These are phyloP conservation scores for Lagocephalus sceleratus DNA, from an alignment of 2,797 vertebrate species.

Conservation along the genomic window DNA sequence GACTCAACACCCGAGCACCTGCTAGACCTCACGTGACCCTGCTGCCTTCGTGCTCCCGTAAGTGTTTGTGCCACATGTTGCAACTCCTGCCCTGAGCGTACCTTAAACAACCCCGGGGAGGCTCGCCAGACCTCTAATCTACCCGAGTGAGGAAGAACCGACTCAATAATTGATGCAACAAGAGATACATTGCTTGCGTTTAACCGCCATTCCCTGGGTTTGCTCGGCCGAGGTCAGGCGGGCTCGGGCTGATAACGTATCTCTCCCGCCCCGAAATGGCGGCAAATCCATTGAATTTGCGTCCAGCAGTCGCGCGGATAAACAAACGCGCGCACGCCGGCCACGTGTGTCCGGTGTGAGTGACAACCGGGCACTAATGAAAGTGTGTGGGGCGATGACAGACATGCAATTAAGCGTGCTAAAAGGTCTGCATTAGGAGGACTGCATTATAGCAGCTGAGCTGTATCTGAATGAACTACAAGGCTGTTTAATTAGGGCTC, in stretches of 20 bases:
- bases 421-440: constrained; percentile 60
- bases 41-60: constrained; percentile 44
- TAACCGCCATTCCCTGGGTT: constrained; percentile 76
- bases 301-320: constrained; percentile 27
- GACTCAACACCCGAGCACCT: constrained; percentile 39
- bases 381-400: constrained; percentile 43
- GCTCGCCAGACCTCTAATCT: constrained; percentile 74
- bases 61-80: constrained; percentile 39
- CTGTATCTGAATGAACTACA: constrained; percentile 56
- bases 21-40: constrained; percentile 68
- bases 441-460: constrained; percentile 44
- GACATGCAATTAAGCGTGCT: constrained; percentile 54
- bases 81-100: constrained; percentile 34
- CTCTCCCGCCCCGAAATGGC: constrained; percentile 36
- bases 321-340: constrained; percentile 25
- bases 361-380: constrained; percentile 49
- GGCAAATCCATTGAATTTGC: constrained; percentile 1
- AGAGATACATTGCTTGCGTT: constrained; percentile 78
- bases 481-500: constrained; percentile 63
- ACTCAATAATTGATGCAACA: constrained; percentile 83
- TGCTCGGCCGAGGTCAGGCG: constrained; percentile 45
- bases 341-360: constrained; percentile 37
- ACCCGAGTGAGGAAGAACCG: constrained; percentile 73
- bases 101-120: constrained; percentile 72
- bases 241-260: constrained; percentile 44